A percentile compares a stretch with the other conserved stretches of the same genome.
These are phyloP conservation scores for Ichneumoninae sp. DNA, from an alignment of 2,888 invertebrate genomes.

Conservation along the genomic window DNA sequence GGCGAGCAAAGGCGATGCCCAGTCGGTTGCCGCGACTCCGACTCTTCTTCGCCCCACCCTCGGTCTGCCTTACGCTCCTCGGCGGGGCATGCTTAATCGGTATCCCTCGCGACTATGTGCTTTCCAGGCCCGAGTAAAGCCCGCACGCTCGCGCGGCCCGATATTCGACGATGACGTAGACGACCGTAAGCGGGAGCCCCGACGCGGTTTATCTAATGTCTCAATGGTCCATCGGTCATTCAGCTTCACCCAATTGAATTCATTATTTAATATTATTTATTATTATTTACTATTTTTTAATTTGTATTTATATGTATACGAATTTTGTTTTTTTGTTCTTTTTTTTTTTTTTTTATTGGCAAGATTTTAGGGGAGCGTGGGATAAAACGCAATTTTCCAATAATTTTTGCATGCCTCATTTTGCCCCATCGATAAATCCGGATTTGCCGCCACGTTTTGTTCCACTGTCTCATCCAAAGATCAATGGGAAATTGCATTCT, in stretches of 20 bases:
- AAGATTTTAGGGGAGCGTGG: no score
- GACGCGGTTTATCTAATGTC: slow-evolving; percentile 29
- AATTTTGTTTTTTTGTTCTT: no score
- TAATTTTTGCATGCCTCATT: no score
- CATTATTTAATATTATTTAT: not conserved
- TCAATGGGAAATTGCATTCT: not conserved
- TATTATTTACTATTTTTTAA: no score
- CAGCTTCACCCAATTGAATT: not conserved
- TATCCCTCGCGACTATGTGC: slow-evolving; percentile 50
- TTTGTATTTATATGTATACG: no score
- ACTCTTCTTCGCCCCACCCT: slow-evolving; percentile 58
- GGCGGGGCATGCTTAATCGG: slow-evolving; percentile 60
- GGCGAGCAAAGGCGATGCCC: slow-evolving; percentile 37
- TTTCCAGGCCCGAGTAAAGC: slow-evolving; percentile 48
- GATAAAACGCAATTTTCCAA: no score
- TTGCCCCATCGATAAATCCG: no score
- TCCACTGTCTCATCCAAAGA: no score
- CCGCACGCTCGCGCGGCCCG: slow-evolving; percentile 32
- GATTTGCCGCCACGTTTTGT: no score
- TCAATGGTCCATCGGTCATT: slow-evolving; percentile 28
- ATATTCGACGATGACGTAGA: slow-evolving; percentile 63
- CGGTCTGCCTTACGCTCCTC: slow-evolving; percentile 40
- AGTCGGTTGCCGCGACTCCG: slow-evolving; percentile 27
- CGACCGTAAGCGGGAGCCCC: slow-evolving; percentile 34
- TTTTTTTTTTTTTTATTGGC: no score